Percentiles rank a stretch among this genome's conserved stretches.
These are phyloP conservation scores for Darevskia mixta DNA, from an alignment of 2,797 vertebrate genomes.

Conservation along the genomic window DNA sequence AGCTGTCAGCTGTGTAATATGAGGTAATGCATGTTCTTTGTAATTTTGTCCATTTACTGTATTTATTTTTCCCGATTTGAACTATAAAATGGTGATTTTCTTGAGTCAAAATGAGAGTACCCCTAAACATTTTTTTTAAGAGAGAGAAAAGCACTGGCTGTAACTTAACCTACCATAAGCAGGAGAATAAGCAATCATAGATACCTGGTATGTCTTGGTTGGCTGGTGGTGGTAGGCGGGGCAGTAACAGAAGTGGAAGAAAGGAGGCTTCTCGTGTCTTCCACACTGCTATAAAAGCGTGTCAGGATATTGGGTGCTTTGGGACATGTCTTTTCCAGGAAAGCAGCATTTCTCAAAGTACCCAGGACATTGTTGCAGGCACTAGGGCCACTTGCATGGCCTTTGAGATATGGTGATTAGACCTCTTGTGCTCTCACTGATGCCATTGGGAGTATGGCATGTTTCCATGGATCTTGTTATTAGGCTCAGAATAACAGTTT, in stretches of 20 bases:
- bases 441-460: background rate
- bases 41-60: too few species aligned
- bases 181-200: background rate
- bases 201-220: too few species aligned
- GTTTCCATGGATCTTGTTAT: background rate
- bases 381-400: background rate
- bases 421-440: background rate
- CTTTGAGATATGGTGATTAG: background rate
- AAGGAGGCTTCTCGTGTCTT: background rate
- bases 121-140: too few species aligned
- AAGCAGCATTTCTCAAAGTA: background rate
- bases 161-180: too few species aligned
- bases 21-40: too few species aligned
- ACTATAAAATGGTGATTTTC: too few species aligned
- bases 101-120: too few species aligned
- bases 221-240: too few species aligned
- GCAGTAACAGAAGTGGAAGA: background rate
- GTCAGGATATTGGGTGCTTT: background rate
- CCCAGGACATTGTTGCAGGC: background rate
- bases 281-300: background rate
- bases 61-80: too few species aligned
- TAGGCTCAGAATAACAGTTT: background rate
- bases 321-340: background rate
- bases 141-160: too few species aligned
- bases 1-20: too few species aligned